A percentile compares a stretch with the other conserved stretches of the same genome.
These are phyloP conservation scores for Microcebus murinus DNA, from an alignment of 2,113 vertebrate species.

Conservation along the genomic window DNA sequence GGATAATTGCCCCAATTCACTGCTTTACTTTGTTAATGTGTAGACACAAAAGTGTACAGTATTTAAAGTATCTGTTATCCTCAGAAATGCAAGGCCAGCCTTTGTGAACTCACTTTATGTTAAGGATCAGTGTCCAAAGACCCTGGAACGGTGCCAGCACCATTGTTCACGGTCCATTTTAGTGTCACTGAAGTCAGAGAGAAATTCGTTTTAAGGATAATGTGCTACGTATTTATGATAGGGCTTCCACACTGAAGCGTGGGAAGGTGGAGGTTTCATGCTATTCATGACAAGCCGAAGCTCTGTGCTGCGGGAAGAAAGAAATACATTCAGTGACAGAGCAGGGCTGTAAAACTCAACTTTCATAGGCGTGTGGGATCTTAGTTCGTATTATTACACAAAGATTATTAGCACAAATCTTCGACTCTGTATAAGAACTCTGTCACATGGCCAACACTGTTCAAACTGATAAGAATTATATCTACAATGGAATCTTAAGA, in stretches of 20 bases:
- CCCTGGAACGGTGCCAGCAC: neutral
- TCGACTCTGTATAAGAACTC: neutral
- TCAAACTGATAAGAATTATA: neutral
- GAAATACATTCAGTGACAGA: slow-evolving; percentile 9
- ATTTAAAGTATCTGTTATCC: slow-evolving; percentile 57
- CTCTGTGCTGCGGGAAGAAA: slow-evolving; percentile 20
- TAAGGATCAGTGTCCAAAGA: slow-evolving; percentile 51
- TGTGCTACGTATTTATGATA: neutral
- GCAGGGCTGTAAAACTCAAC: neutral
- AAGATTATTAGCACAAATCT: neutral
- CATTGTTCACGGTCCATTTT: slow-evolving; percentile 54
- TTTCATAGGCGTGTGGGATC: neutral
- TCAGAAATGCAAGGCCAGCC: neutral
- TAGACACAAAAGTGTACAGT: slow-evolving; percentile 35
- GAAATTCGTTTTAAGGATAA: slow-evolving; percentile 54
- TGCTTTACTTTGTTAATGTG: slow-evolving; percentile 13
- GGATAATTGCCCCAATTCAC: slow-evolving; percentile 53
- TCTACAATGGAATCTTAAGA: slow-evolving; percentile 33
- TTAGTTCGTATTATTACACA: neutral
- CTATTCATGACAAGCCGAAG: neutral
- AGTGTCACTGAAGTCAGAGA: slow-evolving; percentile 63
- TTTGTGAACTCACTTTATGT: slow-evolving; percentile 40
- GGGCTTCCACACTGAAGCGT: neutral
- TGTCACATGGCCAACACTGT: neutral
- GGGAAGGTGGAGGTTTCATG: slow-evolving; percentile 57